Percentiles rank a stretch among this genome's conserved stretches.
These are phyloP conservation scores for Bovichtus diacanthus DNA, from an alignment of 2,797 vertebrate genomes.

Conservation along the genomic window DNA sequence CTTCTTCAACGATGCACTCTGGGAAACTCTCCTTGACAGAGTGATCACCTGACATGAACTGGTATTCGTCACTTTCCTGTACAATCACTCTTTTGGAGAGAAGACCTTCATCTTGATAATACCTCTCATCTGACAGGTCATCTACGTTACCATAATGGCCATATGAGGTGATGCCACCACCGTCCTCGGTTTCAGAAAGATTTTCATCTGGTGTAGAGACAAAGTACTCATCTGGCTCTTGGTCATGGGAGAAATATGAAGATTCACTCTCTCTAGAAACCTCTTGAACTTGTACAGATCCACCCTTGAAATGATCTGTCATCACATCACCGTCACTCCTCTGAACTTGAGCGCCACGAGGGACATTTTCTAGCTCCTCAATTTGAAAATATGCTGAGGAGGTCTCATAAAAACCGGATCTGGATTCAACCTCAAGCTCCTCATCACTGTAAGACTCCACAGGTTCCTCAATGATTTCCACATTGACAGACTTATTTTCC, in stretches of 20 bases:
- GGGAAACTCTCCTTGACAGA: slow-evolving; percentile 79
- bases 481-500: slow-evolving; percentile 87
- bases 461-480: slow-evolving; percentile 93
- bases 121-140: slow-evolving; percentile 86
- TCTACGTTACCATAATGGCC: slow-evolving; percentile 88
- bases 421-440: slow-evolving; percentile 76
- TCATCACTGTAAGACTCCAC: slow-evolving; percentile 83
- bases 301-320: slow-evolving; percentile 63
- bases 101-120: slow-evolving; percentile 82
- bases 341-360: slow-evolving; percentile 63
- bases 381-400: slow-evolving; percentile 87
- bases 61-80: slow-evolving; percentile 76
- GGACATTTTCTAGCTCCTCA: slow-evolving; percentile 90
- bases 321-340: slow-evolving; percentile 55
- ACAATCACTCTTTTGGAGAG: slow-evolving; percentile 61
- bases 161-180: slow-evolving; percentile 87
- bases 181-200: slow-evolving; percentile 82
- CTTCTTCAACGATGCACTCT: slow-evolving; percentile 91
- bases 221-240: slow-evolving; percentile 91
- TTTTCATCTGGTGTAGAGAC: slow-evolving; percentile 95
- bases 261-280: slow-evolving; percentile 77
- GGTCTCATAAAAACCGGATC: slow-evolving; percentile 75
- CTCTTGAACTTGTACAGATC: slow-evolving; percentile 84
- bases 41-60: slow-evolving; percentile 53
- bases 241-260: slow-evolving; percentile 73